These are phyloP conservation scores for Nanorana parkeri DNA, from an alignment of 2,113 vertebrate species.

Conservation along the genomic window DNA sequence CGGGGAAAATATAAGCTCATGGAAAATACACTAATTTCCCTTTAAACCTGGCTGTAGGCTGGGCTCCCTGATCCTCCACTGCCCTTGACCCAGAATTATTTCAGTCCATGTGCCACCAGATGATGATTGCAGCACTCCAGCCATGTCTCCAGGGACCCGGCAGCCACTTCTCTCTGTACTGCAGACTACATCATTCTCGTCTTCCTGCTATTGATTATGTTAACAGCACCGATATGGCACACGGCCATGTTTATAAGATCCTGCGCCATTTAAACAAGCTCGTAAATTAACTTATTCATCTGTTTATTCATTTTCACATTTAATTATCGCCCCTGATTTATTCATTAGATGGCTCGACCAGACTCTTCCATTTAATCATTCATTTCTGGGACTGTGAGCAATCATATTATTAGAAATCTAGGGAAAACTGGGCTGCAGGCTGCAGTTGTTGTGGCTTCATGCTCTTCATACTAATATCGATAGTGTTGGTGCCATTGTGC, in stretches of 20 bases:
- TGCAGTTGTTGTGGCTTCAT: neutral
- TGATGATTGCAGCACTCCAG: constrained; percentile 10
- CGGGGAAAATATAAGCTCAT: too few relatives aligned
- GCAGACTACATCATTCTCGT: constrained; percentile 1
- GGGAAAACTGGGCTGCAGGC: neutral
- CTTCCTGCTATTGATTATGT: constrained; percentile 31
- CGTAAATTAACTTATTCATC: constrained; percentile 29
- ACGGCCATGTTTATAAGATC: constrained; percentile 30
- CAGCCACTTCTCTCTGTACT: neutral
- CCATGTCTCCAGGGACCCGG: neutral
- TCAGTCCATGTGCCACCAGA: neutral
- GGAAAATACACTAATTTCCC: too few relatives aligned
- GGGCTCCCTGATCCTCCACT: neutral
- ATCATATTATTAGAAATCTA: neutral
- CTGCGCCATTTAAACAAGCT: constrained; percentile 35
- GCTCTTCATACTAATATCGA: neutral
- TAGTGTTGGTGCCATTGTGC: neutral
- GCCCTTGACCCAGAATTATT: constrained; percentile 20
- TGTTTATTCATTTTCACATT: constrained; percentile 38
- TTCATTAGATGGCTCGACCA: constrained; percentile 29
- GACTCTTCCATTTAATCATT: constrained; percentile 1
- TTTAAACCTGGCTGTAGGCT: too few relatives aligned
- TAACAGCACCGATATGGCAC: constrained; percentile 26
- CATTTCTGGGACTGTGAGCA: neutral
- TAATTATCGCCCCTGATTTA: constrained; percentile 47